phyloP scores from a whole-genome alignment of 2,888 invertebrate species.

The Drosophila antonietae region DNA sequence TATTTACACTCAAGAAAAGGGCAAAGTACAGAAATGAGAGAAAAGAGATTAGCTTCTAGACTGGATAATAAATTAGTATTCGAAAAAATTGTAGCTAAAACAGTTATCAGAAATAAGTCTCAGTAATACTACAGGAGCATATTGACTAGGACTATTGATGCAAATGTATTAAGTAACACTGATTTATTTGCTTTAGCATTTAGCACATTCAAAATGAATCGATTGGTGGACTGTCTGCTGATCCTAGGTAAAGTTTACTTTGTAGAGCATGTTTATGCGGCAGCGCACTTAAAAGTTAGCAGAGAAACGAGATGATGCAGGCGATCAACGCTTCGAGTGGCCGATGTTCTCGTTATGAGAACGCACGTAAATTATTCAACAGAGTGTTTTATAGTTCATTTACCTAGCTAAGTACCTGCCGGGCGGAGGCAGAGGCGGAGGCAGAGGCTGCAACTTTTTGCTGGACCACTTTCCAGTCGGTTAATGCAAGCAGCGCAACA shows the following conservation, averaged over 20 bases:
- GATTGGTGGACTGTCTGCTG: background rate
- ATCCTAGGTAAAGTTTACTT: background rate
- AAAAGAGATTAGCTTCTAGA: no score
- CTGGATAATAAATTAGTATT: background rate
- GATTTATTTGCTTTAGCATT: background rate
- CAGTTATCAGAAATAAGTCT: background rate
- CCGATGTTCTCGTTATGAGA: slow-evolving; percentile 39
- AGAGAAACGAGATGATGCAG: slow-evolving; percentile 11
- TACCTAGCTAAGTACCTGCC: slow-evolving; percentile 60
- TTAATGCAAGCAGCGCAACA: slow-evolving; percentile 53
- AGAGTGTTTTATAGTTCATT: slow-evolving; percentile 74
- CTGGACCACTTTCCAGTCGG: slow-evolving; percentile 47
- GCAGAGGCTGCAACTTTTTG: slow-evolving; percentile 34
- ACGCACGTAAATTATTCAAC: slow-evolving; percentile 63
- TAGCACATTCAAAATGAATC: background rate
- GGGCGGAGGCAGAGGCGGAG: background rate
- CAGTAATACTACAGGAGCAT: background rate
- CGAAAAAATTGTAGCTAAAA: background rate
- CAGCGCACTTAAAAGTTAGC: background rate
- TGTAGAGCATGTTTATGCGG: background rate
- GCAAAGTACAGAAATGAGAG: no score
- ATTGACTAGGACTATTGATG: background rate
- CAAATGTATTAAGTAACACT: background rate
- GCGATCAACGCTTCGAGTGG: slow-evolving; percentile 43
- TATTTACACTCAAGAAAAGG: no score